Percentiles rank a stretch among this genome's conserved stretches.
Evolutionary conservation across 2,888 invertebrate species (phyloP).

Genomic region (Chesias legatella): DNA sequence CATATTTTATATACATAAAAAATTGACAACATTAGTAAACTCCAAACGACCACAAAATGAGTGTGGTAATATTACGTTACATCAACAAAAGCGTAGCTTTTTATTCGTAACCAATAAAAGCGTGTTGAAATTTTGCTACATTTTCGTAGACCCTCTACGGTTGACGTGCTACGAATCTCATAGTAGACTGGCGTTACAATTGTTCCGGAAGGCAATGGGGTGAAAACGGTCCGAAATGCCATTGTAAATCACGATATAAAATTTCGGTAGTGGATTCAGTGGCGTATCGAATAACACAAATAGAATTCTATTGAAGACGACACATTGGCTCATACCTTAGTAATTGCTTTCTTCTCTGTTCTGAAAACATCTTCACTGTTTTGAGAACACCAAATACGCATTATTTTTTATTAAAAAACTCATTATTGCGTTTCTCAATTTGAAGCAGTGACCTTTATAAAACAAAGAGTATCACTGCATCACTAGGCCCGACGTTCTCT

Average conservation of each 20-base stretch:
- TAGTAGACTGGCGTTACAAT: constrained; percentile 7
- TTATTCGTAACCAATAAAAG: constrained; percentile 9
- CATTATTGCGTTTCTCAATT: no score
- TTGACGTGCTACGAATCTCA: constrained; percentile 23
- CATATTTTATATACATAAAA: no score
- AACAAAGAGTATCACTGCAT: no score
- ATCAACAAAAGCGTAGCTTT: constrained; percentile 5
- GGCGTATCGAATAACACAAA: constrained; percentile 1
- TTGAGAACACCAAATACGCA: no score
- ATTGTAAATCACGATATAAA: constrained; percentile 8
- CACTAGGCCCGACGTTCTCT: no score
- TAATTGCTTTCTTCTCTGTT: no score
- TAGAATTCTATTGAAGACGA: background rate
- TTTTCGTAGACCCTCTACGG: constrained; percentile 19
- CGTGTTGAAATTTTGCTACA: constrained; percentile 9
- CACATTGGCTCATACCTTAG: no score
- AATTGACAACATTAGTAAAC: no score
- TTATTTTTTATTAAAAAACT: no score
- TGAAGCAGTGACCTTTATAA: no score
- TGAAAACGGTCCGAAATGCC: constrained; percentile 9
- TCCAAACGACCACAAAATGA: background rate
- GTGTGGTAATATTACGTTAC: constrained; percentile 3
- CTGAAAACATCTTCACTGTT: no score
- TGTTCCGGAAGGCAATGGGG: constrained; percentile 9
- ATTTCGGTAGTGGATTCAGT: constrained; percentile 8